phyloP scores from a whole-genome alignment of 2,888 invertebrate species.

The Trichopria drosophilae region DNA sequence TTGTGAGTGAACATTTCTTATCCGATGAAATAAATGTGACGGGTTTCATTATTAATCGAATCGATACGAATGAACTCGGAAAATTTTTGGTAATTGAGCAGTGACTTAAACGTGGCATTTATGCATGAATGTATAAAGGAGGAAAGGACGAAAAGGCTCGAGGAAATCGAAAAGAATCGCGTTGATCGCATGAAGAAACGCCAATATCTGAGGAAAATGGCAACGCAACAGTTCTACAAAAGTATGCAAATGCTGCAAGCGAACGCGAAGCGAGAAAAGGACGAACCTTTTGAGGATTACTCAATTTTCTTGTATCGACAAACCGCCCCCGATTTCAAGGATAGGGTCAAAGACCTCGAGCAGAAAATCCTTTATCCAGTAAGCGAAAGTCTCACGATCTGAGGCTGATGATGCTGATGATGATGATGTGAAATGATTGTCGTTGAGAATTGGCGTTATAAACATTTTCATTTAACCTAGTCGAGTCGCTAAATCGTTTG shows the following conservation, averaged over 20 bases:
- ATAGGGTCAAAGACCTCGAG: conserved; percentile 80
- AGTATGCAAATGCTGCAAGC: conserved; percentile 84
- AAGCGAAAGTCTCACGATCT: conserved; percentile 56
- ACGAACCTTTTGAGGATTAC: conserved; percentile 79
- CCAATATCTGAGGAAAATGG: conserved; percentile 72
- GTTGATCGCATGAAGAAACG: conserved; percentile 68
- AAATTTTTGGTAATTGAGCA: no score
- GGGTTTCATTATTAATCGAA: no score
- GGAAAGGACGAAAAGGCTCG: conserved; percentile 73
- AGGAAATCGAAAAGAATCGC: conserved; percentile 73
- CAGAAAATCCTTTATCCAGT: conserved; percentile 74
- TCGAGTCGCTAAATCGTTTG: no score
- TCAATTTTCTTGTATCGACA: conserved; percentile 84
- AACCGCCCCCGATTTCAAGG: conserved; percentile 81
- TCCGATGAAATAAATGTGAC: no score
- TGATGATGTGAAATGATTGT: no score
- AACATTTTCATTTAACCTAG: no score
- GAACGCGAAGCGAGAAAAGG: conserved; percentile 68
- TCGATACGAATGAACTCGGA: no score
- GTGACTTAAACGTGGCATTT: no score
- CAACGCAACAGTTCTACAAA: conserved; percentile 80
- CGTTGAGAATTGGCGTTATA: no score
- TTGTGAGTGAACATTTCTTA: no score
- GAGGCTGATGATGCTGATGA: neutral
- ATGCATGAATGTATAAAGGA: conserved; percentile 60